Evolutionary conservation across 1,140 invertebrate species (phyloP), one percentile per base, ranked within the genome.

Genomic region (Tetragnatha versicolor): DNA sequence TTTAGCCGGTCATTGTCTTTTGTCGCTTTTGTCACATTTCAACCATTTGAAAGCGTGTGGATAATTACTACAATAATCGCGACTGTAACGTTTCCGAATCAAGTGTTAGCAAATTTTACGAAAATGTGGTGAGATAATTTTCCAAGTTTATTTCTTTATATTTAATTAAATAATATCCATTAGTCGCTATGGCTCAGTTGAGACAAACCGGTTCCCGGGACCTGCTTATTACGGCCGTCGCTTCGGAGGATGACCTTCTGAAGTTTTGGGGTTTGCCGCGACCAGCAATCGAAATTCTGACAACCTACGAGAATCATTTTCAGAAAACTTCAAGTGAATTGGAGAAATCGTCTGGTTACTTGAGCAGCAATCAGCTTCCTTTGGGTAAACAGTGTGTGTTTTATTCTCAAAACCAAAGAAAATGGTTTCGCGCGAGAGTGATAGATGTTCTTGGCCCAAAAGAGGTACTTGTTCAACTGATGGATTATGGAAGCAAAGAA

Each of bases 401-500:
- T 12, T 29, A 49, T 5, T 72, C 78, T 5, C 20, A 60, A 22
- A 9, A n/a, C 14, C 53, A 53, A 33, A 4, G 20, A 7, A 25
- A 51, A 6, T 79, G 78, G 78, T 72, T 29, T 58, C 42, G 78
- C 25, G 78, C 78, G 17, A n/a, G 58, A 1, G 68, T 79, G 1
- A n/a, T 65, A n/a, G 14, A 22, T 17, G 29, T 47, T 31, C 4
- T 35, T 31, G n/a, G 1, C 9, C n/a, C 14, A 14, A 20, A 51
- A 6, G 33, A 45, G 33, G 27, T 79, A 9, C 10, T 53, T 9
- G 60, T 79, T 3, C 58, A 73, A 6, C 35, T 72, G 2, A 53
- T 73, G 12, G 78, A 79, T 61, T 79, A 79, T 27, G 78, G 78
- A 22, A 39, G 55, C 55, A 49, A 47, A 55, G 78, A 72, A 35